Evolutionary conservation across 2,113 vertebrate species (phyloP).

Genomic region (Malurus cyaneus): DNA sequence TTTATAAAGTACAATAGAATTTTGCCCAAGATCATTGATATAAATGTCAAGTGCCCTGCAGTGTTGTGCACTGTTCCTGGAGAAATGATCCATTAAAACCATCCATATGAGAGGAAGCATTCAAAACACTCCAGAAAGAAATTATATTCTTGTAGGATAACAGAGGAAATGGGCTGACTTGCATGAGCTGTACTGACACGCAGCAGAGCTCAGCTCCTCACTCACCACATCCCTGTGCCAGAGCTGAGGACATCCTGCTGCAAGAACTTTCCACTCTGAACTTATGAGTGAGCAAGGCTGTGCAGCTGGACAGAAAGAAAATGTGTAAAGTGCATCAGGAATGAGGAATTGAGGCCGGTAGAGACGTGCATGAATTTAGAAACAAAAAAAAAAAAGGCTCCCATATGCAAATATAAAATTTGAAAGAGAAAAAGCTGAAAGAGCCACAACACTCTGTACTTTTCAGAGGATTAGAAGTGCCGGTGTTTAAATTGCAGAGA

Average conservation of each 20-base stretch:
- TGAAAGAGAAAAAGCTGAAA: slow-evolving; percentile 58
- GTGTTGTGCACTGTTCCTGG: background rate
- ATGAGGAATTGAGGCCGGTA: background rate
- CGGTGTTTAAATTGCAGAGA: slow-evolving; percentile 1
- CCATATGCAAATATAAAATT: slow-evolving; percentile 26
- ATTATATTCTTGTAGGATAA: background rate
- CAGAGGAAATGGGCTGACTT: background rate
- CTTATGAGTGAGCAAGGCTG: background rate
- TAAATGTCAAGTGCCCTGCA: slow-evolving; percentile 39
- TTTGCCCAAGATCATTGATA: slow-evolving; percentile 18
- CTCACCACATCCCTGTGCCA: background rate
- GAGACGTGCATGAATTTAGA: background rate
- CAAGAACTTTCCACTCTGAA: background rate
- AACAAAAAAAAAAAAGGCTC: background rate
- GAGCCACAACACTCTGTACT: slow-evolving; percentile 9
- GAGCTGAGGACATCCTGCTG: background rate
- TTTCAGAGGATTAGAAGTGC: slow-evolving; percentile 29
- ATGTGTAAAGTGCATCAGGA: background rate
- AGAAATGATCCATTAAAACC: slow-evolving; percentile 42
- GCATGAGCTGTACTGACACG: background rate
- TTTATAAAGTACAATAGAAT: background rate
- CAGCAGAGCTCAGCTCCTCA: background rate
- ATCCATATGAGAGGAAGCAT: background rate
- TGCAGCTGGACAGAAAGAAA: background rate
- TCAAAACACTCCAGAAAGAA: slow-evolving; percentile 23